Conservation (phyloP, 1,140 invertebrate species). For the Nebria ingens region DNA sequence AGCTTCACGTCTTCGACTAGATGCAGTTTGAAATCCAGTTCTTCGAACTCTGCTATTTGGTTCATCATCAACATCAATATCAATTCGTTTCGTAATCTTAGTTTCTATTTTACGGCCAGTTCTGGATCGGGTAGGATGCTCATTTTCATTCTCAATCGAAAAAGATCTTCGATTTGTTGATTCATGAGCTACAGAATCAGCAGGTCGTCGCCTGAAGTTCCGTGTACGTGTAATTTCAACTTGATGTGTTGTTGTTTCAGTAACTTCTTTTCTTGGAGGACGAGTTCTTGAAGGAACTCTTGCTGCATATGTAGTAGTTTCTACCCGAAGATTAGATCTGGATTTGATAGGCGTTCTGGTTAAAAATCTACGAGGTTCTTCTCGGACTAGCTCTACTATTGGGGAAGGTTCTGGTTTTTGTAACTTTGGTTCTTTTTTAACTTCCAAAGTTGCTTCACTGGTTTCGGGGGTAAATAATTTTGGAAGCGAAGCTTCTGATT, state of each 20-base stretch:
- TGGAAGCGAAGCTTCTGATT: constrained; percentile 3
- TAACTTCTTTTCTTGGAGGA: not conserved
- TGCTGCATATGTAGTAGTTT: not conserved
- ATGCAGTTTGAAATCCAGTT: not conserved
- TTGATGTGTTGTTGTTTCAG: not conserved
- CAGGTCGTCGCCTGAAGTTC: not conserved
- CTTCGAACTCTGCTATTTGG: not conserved
- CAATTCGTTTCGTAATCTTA: not conserved
- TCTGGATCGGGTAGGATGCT: not conserved
- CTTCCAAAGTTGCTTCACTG: constrained; percentile 9
- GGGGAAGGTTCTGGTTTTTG: not conserved
- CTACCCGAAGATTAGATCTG: constrained; percentile 4
- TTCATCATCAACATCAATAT: not conserved
- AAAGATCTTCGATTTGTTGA: not conserved
- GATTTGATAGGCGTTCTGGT: constrained; percentile 17
- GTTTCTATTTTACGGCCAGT: not conserved
- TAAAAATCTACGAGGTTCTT: constrained; percentile 6
- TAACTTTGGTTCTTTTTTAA: constrained; percentile 12
- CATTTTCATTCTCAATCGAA: not conserved
- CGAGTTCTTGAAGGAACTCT: not conserved
- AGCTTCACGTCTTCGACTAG: not conserved
- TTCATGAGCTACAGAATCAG: not conserved
- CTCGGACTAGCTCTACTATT: not conserved
- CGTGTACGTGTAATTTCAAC: not conserved
- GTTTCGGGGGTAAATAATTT: constrained; percentile 13